Percentiles rank a stretch among this genome's conserved stretches.
Evolutionary conservation across 2,888 invertebrate genomes (phyloP).

Genomic region (Doris montereyensis): DNA sequence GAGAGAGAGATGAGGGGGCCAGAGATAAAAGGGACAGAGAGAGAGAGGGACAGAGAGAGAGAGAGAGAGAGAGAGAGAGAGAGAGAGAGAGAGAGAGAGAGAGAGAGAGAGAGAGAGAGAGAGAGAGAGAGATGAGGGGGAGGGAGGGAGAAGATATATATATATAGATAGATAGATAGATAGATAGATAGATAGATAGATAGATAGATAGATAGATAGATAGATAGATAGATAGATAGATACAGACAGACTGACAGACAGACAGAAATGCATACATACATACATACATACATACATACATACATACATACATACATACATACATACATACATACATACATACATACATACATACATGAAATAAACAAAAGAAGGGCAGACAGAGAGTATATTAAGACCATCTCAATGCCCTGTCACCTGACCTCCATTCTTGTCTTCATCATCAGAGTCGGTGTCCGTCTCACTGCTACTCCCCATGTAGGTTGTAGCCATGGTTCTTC

Average conservation of each 20-base stretch:
- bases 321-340: too few species aligned
- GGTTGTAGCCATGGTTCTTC: constrained; percentile 59
- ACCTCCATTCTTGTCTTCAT: constrained; percentile 45
- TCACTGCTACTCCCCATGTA: constrained; percentile 52
- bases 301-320: too few species aligned
- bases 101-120: constrained; percentile 36
- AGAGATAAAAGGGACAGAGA: background rate
- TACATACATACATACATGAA: too few species aligned
- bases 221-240: background rate
- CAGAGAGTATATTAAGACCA: too few species aligned
- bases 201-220: background rate
- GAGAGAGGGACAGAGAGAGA: constrained; percentile 25
- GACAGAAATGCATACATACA: too few species aligned
- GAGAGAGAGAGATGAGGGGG: constrained; percentile 24
- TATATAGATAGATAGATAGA: background rate
- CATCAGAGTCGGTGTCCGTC: constrained; percentile 51
- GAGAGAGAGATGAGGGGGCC: constrained; percentile 26
- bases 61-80: background rate
- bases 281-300: too few species aligned
- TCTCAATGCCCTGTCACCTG: too few species aligned
- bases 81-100: constrained; percentile 30
- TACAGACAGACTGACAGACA: background rate
- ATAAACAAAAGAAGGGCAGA: too few species aligned
- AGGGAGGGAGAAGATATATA: background rate
- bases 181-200: background rate